These are phyloP conservation scores for Macroramphosus scolopax DNA, from an alignment of 2,797 vertebrate species.

Conservation along the genomic window DNA sequence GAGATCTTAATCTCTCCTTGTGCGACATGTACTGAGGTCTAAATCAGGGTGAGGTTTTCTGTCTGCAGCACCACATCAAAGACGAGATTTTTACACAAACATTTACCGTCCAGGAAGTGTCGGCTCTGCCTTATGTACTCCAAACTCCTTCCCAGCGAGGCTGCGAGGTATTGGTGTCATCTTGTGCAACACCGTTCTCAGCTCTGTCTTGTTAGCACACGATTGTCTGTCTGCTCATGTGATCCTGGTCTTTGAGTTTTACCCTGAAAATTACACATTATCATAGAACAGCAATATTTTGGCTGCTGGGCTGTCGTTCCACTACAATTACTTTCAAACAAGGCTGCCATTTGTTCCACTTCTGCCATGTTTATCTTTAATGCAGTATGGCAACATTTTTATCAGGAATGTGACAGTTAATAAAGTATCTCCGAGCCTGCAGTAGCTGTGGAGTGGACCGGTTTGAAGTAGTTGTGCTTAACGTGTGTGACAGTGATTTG, in stretches of 20 bases:
- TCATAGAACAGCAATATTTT: too few species aligned
- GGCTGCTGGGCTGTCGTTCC: background rate
- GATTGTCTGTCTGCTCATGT: slow-evolving; percentile 40
- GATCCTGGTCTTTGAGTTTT: slow-evolving; percentile 23
- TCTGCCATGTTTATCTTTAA: background rate
- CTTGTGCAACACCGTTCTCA: slow-evolving; percentile 38
- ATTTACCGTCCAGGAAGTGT: slow-evolving; percentile 48
- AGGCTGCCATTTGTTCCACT: background rate
- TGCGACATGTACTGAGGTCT: slow-evolving; percentile 28
- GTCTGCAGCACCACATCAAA: slow-evolving; percentile 15
- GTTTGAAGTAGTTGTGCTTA: background rate
- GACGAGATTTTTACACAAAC: slow-evolving; percentile 33
- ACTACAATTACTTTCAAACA: slow-evolving; percentile 9
- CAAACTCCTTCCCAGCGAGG: slow-evolving; percentile 15
- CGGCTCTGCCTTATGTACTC: slow-evolving; percentile 22
- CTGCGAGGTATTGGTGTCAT: slow-evolving; percentile 37
- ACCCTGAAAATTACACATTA: too few species aligned
- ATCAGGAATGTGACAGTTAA: background rate
- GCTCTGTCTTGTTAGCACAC: slow-evolving; percentile 30
- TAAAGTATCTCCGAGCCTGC: background rate
- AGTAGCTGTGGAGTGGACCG: rapidly evolving
- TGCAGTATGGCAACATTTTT: background rate
- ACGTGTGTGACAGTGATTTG: too few species aligned
- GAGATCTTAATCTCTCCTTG: slow-evolving; percentile 48
- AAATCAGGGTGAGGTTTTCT: slow-evolving; percentile 29